Evolutionary conservation across 1,140 invertebrate species (phyloP).

Genomic region (Rhynchophorus ferrugineus): DNA sequence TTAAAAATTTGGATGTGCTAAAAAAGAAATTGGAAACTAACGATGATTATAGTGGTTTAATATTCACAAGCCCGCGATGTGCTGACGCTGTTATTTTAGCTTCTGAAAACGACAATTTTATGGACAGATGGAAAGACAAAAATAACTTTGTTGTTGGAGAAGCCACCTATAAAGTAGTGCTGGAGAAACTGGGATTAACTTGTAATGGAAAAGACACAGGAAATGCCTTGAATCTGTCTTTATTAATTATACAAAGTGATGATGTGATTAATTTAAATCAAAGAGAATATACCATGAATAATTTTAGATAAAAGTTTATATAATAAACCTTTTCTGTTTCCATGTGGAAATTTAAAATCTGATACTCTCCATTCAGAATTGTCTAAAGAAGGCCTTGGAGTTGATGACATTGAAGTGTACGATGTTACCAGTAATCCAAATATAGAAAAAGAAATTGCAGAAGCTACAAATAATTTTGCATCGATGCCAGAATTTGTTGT

Average conservation of each 20-base stretch:
- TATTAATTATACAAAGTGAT: slow-evolving; percentile 38
- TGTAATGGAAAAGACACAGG: slow-evolving; percentile 39
- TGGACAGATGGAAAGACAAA: slow-evolving; percentile 36
- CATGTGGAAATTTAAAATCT: slow-evolving; percentile 43
- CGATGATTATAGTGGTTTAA: slow-evolving; percentile 36
- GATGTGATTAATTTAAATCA: slow-evolving; percentile 3
- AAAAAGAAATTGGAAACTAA: slow-evolving; percentile 34
- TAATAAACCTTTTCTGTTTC: slow-evolving; percentile 42
- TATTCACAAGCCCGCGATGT: slow-evolving; percentile 44
- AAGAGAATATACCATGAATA: background rate
- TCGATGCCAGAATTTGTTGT: slow-evolving; percentile 38
- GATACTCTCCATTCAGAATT: slow-evolving; percentile 39
- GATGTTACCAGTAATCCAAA: slow-evolving; percentile 36
- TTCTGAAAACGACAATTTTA: slow-evolving; percentile 19
- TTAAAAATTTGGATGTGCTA: slow-evolving; percentile 37
- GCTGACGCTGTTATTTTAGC: slow-evolving; percentile 36
- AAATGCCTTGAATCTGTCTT: slow-evolving; percentile 41
- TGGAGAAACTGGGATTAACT: slow-evolving; percentile 32
- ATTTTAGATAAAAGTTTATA: slow-evolving; percentile 27
- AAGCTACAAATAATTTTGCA: slow-evolving; percentile 30
- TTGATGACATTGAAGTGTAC: slow-evolving; percentile 39
- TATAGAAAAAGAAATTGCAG: slow-evolving; percentile 34
- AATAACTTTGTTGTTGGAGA: slow-evolving; percentile 44
- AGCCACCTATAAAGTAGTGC: slow-evolving; percentile 35
- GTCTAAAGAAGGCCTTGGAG: slow-evolving; percentile 29